Conservation (phyloP, 2,888 invertebrate species). For the Synergus japonicus region DNA sequence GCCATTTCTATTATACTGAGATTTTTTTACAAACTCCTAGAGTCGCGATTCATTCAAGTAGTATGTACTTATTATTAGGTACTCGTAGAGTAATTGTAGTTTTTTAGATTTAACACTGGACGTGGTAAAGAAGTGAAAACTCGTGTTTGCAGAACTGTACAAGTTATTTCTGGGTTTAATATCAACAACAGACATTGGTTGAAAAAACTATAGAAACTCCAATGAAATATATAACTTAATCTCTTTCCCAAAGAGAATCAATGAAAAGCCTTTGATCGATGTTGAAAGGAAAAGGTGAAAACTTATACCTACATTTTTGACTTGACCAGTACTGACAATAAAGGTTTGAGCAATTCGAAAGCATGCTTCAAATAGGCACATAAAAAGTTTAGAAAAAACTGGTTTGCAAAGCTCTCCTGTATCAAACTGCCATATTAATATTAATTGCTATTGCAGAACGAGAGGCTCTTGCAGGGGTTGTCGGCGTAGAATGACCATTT, state of each 20-base stretch:
- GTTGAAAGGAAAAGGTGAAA: constrained; percentile 18
- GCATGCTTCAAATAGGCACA: background rate
- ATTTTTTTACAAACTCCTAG: constrained; percentile 26
- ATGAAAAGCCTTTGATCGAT: background rate
- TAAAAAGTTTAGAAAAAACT: constrained; percentile 54
- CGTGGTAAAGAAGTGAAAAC: constrained; percentile 6
- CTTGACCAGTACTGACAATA: constrained; percentile 41
- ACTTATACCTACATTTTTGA: background rate
- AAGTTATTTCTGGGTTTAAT: constrained; percentile 11
- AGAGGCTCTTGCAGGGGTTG: constrained; percentile 67
- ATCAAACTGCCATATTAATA: constrained; percentile 69
- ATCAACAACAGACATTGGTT: background rate
- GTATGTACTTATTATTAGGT: background rate
- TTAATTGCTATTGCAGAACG: constrained; percentile 59
- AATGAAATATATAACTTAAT: background rate
- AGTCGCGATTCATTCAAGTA: constrained; percentile 26
- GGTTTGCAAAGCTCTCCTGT: constrained; percentile 54
- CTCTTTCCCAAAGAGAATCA: background rate
- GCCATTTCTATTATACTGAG: constrained; percentile 8
- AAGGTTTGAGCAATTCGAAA: constrained; percentile 10
- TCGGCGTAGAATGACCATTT: constrained; percentile 72
- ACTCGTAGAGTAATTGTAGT: constrained; percentile 9
- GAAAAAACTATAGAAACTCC: background rate
- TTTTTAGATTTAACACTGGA: constrained; percentile 21
- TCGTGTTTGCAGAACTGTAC: constrained; percentile 33